Percentiles rank a stretch among this genome's conserved stretches.
Conservation (phyloP, 2,888 invertebrate genomes). For the Epinotia brunnichana region DNA sequence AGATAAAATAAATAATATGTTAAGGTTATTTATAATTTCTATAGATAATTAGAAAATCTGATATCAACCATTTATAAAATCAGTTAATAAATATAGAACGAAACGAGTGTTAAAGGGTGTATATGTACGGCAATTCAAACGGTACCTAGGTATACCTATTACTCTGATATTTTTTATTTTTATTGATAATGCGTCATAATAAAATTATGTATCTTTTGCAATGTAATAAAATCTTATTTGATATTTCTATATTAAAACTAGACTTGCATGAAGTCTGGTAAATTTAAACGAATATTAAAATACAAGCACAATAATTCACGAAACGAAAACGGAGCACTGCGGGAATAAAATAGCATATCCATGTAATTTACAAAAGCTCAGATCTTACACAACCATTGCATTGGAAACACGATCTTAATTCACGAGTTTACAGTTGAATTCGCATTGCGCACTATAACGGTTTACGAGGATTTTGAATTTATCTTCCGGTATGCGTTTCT, state of each 20-base stretch:
- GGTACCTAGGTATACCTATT: no score
- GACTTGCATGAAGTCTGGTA: background rate
- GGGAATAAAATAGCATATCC: conserved; percentile 26
- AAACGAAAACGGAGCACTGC: conserved; percentile 31
- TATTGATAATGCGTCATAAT: background rate
- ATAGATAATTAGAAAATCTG: background rate
- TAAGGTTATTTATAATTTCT: no score
- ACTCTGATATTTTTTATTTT: no score
- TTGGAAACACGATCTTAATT: conserved; percentile 24
- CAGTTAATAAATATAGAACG: background rate
- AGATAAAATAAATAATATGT: no score
- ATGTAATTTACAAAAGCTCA: conserved; percentile 19
- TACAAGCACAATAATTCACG: conserved; percentile 23
- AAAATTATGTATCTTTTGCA: background rate
- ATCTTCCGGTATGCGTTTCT: conserved; percentile 42
- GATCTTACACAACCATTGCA: conserved; percentile 2
- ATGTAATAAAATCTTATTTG: background rate
- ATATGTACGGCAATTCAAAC: no score
- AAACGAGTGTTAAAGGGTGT: no score
- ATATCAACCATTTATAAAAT: background rate
- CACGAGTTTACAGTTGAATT: conserved; percentile 25
- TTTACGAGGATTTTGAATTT: conserved; percentile 4
- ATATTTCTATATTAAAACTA: background rate
- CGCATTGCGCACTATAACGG: background rate
- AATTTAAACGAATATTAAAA: conserved; percentile 21